phyloP scores from a whole-genome alignment of 2,113 vertebrate genomes.

The Thamnophis sirtalis region DNA sequence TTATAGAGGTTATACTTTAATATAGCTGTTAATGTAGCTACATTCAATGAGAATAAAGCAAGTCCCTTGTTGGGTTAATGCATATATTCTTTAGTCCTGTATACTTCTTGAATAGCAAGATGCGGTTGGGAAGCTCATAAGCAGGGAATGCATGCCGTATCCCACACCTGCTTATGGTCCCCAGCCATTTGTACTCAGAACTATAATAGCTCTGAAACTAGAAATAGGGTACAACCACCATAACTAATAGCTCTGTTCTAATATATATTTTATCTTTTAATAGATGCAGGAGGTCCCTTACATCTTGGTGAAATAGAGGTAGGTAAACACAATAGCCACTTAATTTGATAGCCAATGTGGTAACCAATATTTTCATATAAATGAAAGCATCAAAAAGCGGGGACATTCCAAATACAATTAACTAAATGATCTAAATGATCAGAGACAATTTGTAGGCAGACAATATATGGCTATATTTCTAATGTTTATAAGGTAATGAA shows the following conservation, averaged over 20 bases:
- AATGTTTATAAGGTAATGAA: neutral
- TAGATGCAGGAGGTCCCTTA: conserved; percentile 85
- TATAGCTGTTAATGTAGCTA: neutral
- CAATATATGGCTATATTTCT: neutral
- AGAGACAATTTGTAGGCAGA: neutral
- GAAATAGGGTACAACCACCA: neutral
- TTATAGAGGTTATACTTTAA: neutral
- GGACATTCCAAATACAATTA: neutral
- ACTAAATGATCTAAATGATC: neutral
- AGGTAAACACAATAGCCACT: conserved; percentile 29
- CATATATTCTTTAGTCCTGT: neutral
- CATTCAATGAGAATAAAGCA: neutral
- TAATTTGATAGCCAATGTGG: neutral
- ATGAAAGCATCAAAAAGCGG: neutral
- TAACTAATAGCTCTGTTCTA: neutral
- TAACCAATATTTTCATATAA: neutral
- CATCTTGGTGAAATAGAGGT: conserved; percentile 90
- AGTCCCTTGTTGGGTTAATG: neutral
- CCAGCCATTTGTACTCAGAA: neutral
- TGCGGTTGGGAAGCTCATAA: neutral
- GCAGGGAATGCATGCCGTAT: too few relatives aligned
- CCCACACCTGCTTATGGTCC: neutral
- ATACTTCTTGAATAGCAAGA: neutral
- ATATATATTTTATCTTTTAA: conserved; percentile 41
- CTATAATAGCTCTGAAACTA: neutral